Evolutionary conservation across 2,797 vertebrate species (phyloP).

Genomic region (Muscicapa striata): DNA sequence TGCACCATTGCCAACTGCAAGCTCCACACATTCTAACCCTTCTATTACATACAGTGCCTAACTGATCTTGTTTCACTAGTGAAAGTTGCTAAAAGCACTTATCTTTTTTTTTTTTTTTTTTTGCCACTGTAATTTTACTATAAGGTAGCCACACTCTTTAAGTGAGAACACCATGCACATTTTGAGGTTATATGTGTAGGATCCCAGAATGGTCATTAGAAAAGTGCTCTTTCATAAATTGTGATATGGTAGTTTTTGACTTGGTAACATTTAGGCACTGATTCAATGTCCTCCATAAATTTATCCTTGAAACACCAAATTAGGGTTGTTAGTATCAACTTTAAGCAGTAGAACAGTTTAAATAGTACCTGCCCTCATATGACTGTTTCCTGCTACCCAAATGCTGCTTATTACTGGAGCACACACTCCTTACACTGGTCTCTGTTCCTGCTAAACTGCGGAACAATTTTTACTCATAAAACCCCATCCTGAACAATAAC

Average conservation of each 20-base stretch:
- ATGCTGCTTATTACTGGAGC: background rate
- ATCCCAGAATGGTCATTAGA: background rate
- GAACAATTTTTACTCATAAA: background rate
- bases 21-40: background rate
- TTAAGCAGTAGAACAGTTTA: background rate
- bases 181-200: background rate
- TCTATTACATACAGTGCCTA: background rate
- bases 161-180: background rate
- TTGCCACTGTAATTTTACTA: background rate
- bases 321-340: background rate
- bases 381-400: background rate
- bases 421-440: background rate
- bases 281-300: background rate
- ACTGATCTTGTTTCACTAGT: background rate
- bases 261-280: background rate
- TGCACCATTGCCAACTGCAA: background rate
- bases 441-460: background rate
- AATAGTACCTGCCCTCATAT: background rate
- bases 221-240: background rate
- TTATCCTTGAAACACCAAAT: background rate
- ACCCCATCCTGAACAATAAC: background rate
- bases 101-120: background rate
- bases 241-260: background rate
- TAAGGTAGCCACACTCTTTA: background rate
- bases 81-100: background rate